Conservation (phyloP, 2,113 vertebrate species). For the Lipophrys pholis region DNA sequence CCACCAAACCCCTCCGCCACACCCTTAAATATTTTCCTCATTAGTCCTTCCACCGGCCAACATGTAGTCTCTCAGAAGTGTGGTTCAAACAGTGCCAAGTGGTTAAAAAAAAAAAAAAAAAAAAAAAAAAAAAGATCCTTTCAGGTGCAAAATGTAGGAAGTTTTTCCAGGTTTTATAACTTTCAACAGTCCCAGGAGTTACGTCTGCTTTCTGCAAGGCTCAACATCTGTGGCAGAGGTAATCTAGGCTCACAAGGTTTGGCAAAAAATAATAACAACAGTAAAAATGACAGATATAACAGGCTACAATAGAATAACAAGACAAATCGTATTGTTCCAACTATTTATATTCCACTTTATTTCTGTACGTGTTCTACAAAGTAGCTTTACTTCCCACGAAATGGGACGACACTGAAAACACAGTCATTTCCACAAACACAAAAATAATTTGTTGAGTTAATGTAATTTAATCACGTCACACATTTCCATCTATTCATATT, state of each 20-base stretch:
- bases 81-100: conserved; percentile 39
- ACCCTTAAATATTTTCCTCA: neutral
- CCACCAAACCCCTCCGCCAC: neutral
- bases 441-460: too few species aligned
- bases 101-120: conserved; percentile 6
- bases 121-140: conserved; percentile 1
- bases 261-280: neutral
- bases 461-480: too few species aligned
- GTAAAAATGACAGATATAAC: too few species aligned
- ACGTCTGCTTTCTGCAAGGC: neutral
- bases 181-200: conserved; percentile 15
- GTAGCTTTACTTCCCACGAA: too few species aligned
- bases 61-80: conserved; percentile 44
- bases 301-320: too few species aligned
- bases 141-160: conserved; percentile 25
- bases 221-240: neutral
- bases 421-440: too few species aligned
- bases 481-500: too few species aligned
- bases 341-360: too few species aligned
- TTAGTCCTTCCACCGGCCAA: conserved; percentile 16
- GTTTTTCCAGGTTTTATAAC: conserved; percentile 14
- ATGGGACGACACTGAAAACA: too few species aligned
- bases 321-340: too few species aligned
- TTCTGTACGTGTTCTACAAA: too few species aligned
- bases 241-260: neutral